These are phyloP conservation scores for Engystomops pustulosus DNA, from an alignment of 2,113 vertebrate genomes.

Conservation along the genomic window DNA sequence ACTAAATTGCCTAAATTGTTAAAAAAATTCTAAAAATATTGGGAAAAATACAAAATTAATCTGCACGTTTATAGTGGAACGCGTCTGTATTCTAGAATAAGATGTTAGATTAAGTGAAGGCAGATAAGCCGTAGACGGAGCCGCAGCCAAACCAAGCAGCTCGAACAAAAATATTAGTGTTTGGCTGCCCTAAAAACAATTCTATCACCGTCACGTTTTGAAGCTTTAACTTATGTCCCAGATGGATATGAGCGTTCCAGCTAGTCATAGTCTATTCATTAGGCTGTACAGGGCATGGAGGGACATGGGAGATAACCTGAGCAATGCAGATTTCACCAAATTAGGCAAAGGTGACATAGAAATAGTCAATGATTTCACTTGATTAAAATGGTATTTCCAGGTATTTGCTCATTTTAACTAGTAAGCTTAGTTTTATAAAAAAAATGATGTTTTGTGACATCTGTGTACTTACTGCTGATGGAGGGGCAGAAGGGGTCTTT, in stretches of 20 bases:
- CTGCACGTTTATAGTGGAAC: neutral
- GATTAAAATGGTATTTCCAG: no score
- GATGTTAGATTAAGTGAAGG: constrained; percentile 31
- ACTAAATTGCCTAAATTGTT: neutral
- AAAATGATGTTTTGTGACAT: no score
- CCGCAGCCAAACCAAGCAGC: constrained; percentile 42
- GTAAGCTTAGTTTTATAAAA: no score
- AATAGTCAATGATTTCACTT: neutral
- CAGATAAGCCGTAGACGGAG: constrained; percentile 43
- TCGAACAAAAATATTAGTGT: constrained; percentile 33
- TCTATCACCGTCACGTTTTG: constrained; percentile 47
- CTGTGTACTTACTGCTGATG: no score
- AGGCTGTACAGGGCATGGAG: neutral
- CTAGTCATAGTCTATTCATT: constrained; percentile 26
- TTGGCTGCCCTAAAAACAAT: constrained; percentile 26
- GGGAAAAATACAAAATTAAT: neutral
- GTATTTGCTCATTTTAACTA: no score
- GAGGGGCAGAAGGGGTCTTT: no score
- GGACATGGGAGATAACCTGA: no score
- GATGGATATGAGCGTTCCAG: constrained; percentile 34
- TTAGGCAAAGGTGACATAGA: neutral
- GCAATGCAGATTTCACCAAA: neutral
- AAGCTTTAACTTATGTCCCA: constrained; percentile 21
- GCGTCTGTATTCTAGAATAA: constrained; percentile 25
- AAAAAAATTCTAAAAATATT: neutral